A percentile compares a stretch with the other conserved stretches of the same genome.
These are phyloP conservation scores for Limenitis camilla DNA, from an alignment of 2,888 invertebrate species.

Conservation along the genomic window DNA sequence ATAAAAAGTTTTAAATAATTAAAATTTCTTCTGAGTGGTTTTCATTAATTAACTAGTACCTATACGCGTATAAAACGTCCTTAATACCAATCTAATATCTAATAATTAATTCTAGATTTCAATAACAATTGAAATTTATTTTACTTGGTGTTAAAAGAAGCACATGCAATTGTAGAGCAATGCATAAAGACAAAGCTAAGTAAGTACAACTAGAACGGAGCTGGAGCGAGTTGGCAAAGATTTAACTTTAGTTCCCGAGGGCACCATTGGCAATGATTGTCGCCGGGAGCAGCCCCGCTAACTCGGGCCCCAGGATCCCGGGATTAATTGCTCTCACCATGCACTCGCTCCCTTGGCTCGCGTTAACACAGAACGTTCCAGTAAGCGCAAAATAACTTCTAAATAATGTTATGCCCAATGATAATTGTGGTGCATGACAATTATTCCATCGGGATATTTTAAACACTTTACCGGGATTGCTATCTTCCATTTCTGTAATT, in stretches of 20 bases:
- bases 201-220: constrained; percentile 37
- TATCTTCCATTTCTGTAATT: neutral
- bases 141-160: neutral
- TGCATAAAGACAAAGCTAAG: constrained; percentile 29
- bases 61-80: too few relatives aligned
- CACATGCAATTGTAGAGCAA: constrained; percentile 7
- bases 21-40: too few relatives aligned
- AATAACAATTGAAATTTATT: neutral
- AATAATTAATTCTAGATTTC: too few relatives aligned
- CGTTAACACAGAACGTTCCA: constrained; percentile 54
- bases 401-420: constrained; percentile 59
- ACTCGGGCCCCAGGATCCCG: constrained; percentile 29
- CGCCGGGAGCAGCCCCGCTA: constrained; percentile 47
- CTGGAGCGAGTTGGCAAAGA: constrained; percentile 56
- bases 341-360: constrained; percentile 59
- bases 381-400: constrained; percentile 64
- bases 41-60: too few relatives aligned
- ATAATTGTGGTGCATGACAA: constrained; percentile 41
- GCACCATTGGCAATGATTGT: constrained; percentile 66
- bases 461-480: neutral
- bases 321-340: constrained; percentile 65
- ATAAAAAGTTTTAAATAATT: too few relatives aligned
- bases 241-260: constrained; percentile 68
- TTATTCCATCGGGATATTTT: constrained; percentile 6
- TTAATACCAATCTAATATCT: too few relatives aligned